Evolutionary conservation across 1,140 invertebrate genomes (phyloP), one percentile per base, ranked within the genome.

Genomic region (Scaptomyza pallida): DNA sequence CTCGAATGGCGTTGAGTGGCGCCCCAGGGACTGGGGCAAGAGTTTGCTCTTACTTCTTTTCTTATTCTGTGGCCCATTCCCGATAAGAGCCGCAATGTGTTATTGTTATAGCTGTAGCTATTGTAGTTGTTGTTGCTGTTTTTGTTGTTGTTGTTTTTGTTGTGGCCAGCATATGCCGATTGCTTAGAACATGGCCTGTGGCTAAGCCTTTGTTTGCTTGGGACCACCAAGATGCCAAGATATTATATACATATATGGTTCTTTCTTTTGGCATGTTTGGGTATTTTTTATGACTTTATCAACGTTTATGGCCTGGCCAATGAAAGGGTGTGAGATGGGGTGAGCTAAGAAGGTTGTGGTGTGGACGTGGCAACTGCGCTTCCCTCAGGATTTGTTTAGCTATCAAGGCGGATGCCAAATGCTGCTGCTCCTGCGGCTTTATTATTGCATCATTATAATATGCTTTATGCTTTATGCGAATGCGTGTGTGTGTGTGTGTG

Each of bases 361-460:
- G 40, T 52, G 59, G 45, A 51, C 13, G 77, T 65, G 64, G 26
- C 21, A 50, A 16, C 4, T 40, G 19, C 56, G 50, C 76, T 75
- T 75, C 72, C 75, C 69, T 30, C 37, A 67, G 80, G 61, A 80
- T 79, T 83, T 76, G 60, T 63, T 75, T 68, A 56, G 48, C 52
- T 13, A 50, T 50, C 26, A 15, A 44, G 23, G 33, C 48, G 15
- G 64, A 52, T 52, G 64, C 65, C 57, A 47, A 62, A 33, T 37
- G 50, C 48, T 19, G 41, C 44, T 69, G 59, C 55, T 52, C 40
- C 51, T 83, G 75, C 40, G 80, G 81, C 80, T 86, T 80, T 85
- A 85, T 85, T 85, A 85, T 85, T 86, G 82, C 79, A 83, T 78
- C 79, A 83, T 83, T 85, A 85, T 85, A 86, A 80, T 72, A 76